These are phyloP conservation scores for Tinamus major DNA, from an alignment of 2,797 vertebrate species.

Conservation along the genomic window DNA sequence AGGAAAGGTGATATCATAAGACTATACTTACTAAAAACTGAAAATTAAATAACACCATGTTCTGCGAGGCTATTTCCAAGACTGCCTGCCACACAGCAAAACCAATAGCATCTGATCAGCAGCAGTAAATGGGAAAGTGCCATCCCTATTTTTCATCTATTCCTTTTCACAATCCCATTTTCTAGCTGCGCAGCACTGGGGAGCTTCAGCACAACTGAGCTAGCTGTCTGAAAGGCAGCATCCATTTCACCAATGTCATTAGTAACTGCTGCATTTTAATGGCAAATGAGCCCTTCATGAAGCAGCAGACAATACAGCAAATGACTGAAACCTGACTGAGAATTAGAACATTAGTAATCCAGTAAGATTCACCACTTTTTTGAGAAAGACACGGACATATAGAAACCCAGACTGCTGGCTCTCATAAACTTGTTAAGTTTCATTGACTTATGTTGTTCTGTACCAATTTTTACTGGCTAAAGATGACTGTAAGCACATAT, in stretches of 20 bases:
- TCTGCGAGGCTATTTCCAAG: not conserved
- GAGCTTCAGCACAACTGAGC: not conserved
- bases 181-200: not conserved
- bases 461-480: not conserved
- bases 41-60: conserved; percentile 15
- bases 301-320: not conserved
- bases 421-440: not conserved
- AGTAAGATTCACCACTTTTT: not conserved
- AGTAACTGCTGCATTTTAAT: not conserved
- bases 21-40: not conserved
- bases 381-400: not conserved
- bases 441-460: not conserved
- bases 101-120: not conserved
- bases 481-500: not conserved
- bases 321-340: not conserved
- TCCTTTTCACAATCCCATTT: not conserved
- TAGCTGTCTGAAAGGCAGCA: not conserved
- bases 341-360: not conserved
- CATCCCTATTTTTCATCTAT: not conserved
- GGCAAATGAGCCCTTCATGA: not conserved
- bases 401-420: not conserved
- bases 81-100: not conserved
- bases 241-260: not conserved
- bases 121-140: not conserved
- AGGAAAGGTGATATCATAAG: not conserved